Base-by-base conservation (phyloP, 2,113 vertebrate genomes). In the Zosterops pallidus region DNA sequence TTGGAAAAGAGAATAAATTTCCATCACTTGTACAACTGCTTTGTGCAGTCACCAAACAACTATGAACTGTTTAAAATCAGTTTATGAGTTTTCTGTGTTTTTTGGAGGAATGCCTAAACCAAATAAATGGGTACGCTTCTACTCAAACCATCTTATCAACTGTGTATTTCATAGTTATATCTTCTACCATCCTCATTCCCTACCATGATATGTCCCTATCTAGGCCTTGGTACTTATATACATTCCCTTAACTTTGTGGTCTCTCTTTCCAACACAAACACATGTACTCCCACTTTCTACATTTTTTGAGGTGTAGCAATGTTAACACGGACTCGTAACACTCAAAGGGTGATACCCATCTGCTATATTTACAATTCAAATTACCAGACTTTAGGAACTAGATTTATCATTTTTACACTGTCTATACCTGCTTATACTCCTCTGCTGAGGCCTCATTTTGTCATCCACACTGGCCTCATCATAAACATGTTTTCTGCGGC, bases 401-500 rank as follows among this genome's bases (percentile, higher is more conserved):
- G n/a, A 49, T 89, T 82, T 65, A 33, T 25, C 1, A 29, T 47
- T 29, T 82, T 77, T 72, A 18, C 12, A 22, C 9, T 8, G 7
- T 15, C 3, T 63, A 13, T 50, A 31, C 25, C 33, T 69, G 28
- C 41, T 68, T 86, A 5, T 86, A 5, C 15, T 47, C 29, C 23
- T 69, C 64, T 76, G 44, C 39, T 2, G 9, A 37, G 31, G 17
- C 49, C 13, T 52, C 25, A 24, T 1, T 64, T 9, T n/a, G 4
- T 67, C 53, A 59, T 24, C 20, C 20, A 7, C 5, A 1, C 1
- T 49, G 31, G 9, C 35, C 14, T 71, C 60, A 46, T 23, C 42
- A 49, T 24, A 59, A 26, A 49, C 0, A 0, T 4, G 2, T 76
- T 4, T 41, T 47, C 12, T 0, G 0, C 35, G 25, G 4, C 20